Percentiles rank a stretch among this genome's conserved stretches.
These are phyloP conservation scores for Helostoma temminkii DNA, from an alignment of 2,797 vertebrate genomes.

Conservation along the genomic window DNA sequence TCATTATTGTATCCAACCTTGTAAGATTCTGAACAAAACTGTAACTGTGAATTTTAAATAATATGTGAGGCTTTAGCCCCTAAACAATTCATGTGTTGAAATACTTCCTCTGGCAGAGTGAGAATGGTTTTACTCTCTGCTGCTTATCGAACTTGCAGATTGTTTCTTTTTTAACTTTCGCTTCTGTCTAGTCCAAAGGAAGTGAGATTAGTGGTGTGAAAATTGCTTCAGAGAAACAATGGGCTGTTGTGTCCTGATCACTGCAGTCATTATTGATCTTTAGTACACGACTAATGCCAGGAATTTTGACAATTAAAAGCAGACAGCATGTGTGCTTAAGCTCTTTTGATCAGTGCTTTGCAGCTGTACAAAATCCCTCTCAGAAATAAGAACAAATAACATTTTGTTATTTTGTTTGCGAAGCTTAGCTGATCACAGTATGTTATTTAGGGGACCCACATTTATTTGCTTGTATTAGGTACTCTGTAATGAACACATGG, in stretches of 20 bases:
- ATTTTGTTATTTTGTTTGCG: constrained; percentile 60
- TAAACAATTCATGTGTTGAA: constrained; percentile 57
- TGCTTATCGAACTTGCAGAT: constrained; percentile 68
- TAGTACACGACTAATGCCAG: constrained; percentile 57
- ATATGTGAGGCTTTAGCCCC: constrained; percentile 35
- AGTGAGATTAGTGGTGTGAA: constrained; percentile 63
- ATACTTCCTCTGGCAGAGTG: constrained; percentile 45
- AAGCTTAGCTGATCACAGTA: constrained; percentile 58
- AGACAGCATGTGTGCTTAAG: constrained; percentile 49
- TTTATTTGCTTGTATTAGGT: constrained; percentile 35
- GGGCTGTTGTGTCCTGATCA: constrained; percentile 48
- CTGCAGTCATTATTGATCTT: constrained; percentile 63
- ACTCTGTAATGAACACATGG: background rate
- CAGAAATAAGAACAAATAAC: constrained; percentile 64
- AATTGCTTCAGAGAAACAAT: constrained; percentile 60
- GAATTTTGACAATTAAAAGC: constrained; percentile 77
- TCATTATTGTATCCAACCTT: constrained; percentile 2
- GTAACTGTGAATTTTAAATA: constrained; percentile 45
- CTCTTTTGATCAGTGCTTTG: constrained; percentile 70
- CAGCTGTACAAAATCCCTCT: constrained; percentile 61
- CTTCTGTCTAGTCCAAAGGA: constrained; percentile 58
- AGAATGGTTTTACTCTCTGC: constrained; percentile 64
- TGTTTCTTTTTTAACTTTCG: constrained; percentile 66
- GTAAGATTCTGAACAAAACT: constrained; percentile 36
- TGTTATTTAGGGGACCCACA: constrained; percentile 31